Base-by-base conservation (phyloP, 2,888 invertebrate genomes). In the Drosophila falleni region DNA sequence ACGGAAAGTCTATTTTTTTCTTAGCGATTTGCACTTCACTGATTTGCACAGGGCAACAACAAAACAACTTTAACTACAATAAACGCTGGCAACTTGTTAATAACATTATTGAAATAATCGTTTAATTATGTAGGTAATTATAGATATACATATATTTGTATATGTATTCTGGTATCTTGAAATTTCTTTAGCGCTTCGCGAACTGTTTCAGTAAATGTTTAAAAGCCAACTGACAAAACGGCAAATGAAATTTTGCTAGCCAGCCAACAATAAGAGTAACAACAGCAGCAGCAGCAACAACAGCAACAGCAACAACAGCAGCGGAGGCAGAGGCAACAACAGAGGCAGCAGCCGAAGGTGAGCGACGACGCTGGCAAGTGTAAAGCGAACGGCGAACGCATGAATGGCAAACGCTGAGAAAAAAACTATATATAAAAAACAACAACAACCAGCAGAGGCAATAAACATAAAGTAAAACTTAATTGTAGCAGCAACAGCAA, bases 141-240 rank as follows among this genome's bases (percentile, higher is more conserved):
- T 59, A 26, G 9, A 31, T 63, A 42, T 55, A 53, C 49, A 39
- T 42, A 39, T 61, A 23, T 64, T 3, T 41, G 5, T 33, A 13
- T 60, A 13, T 50, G 23, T 58, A 16, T 41, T 13, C 8, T 31
- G 54, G 5, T 56, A 46, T 53, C n/a, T 70, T 26, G 47, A 50
- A 55, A 59, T 70, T 60, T 55, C 62, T 72, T 60, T 56, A 71
- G 87, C 88, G 89, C 81, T 81, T 75, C 86, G 89, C 85, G 90
- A 89, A 90, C 90, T 91, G 87, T 83, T 85, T 75, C 87, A 83
- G 83, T 85, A 84, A 90, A 91, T 90, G 91, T 90, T 91, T 84
- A 81, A 91, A 91, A 91, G 90, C 91, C 91, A 89, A 91, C 91
- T 91, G 89, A 88, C 81, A 80, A 78, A 82, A 75, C 84, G 80